A percentile compares a stretch with the other conserved stretches of the same genome.
These are phyloP conservation scores for Microcebus lehilahytsara DNA, from an alignment of 2,113 vertebrate species.

Conservation along the genomic window DNA sequence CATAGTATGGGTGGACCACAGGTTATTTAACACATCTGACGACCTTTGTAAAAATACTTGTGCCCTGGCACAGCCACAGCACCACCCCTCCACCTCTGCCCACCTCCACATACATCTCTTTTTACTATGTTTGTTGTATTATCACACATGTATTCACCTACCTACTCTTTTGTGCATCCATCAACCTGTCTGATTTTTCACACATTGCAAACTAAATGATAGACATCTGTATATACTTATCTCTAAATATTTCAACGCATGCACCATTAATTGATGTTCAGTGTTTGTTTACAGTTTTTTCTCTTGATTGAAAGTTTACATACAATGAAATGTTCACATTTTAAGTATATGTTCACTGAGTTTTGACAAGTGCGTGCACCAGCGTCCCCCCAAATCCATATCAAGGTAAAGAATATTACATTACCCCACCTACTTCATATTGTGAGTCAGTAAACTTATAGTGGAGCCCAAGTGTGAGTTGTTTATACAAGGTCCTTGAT, in stretches of 20 bases:
- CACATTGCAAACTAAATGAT: neutral
- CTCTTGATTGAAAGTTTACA: too few relatives aligned
- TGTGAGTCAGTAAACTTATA: too few relatives aligned
- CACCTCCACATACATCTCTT: neutral
- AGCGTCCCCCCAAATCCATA: too few relatives aligned
- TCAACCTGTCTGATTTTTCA: neutral
- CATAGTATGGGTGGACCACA: neutral
- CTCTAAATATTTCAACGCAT: neutral
- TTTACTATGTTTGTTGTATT: neutral
- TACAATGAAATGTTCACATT: too few relatives aligned
- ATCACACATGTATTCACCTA: neutral
- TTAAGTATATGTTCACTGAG: too few relatives aligned
- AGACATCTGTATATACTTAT: neutral
- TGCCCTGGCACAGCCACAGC: neutral
- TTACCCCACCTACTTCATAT: too few relatives aligned
- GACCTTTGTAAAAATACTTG: neutral
- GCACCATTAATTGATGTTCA: too few relatives aligned
- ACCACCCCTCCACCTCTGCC: neutral
- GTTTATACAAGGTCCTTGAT: too few relatives aligned
- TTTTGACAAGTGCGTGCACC: too few relatives aligned
- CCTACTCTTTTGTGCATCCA: neutral
- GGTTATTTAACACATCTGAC: neutral
- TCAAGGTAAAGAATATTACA: too few relatives aligned
- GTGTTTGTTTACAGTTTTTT: too few relatives aligned
- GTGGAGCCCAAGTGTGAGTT: too few relatives aligned